Conservation (phyloP, 2,888 invertebrate species). For the Cactoblastis cactorum region DNA sequence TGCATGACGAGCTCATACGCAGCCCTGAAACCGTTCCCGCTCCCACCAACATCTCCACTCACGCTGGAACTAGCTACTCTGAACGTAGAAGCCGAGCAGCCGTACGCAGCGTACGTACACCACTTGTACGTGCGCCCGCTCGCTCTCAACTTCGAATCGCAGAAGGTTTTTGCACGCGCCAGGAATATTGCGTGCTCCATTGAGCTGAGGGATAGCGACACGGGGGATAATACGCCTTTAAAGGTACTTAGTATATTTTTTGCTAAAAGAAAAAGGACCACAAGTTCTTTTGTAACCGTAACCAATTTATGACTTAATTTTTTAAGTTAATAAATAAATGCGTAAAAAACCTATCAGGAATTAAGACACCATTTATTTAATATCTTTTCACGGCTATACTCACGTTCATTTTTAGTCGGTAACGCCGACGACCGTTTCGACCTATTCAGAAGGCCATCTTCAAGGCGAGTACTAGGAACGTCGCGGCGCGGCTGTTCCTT, state of each 20-base stretch:
- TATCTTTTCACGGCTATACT: too few species aligned
- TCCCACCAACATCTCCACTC: conserved; percentile 86
- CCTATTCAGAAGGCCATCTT: too few species aligned
- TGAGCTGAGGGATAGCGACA: conserved; percentile 91
- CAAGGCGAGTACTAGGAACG: too few species aligned
- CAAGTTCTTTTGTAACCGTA: too few species aligned
- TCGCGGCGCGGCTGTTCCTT: too few species aligned
- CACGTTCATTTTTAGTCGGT: too few species aligned
- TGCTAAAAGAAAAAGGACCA: too few species aligned
- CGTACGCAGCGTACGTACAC: conserved; percentile 91
- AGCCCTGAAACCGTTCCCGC: conserved; percentile 91
- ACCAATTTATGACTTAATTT: too few species aligned
- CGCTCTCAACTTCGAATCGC: conserved; percentile 91
- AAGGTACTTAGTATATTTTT: conserved; percentile 75
- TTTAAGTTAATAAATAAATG: too few species aligned
- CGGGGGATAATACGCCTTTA: conserved; percentile 78
- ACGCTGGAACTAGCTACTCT: conserved; percentile 93
- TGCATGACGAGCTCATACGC: conserved; percentile 90
- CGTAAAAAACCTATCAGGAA: too few species aligned
- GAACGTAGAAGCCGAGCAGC: conserved; percentile 85
- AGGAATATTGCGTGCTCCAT: conserved; percentile 96
- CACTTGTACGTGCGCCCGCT: conserved; percentile 96
- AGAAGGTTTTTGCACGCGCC: conserved; percentile 94
- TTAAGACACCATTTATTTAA: too few species aligned
- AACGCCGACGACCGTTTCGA: too few species aligned